Evolutionary conservation across 2,113 vertebrate genomes (phyloP).

Genomic region (Plecturocebus donacophilus): DNA sequence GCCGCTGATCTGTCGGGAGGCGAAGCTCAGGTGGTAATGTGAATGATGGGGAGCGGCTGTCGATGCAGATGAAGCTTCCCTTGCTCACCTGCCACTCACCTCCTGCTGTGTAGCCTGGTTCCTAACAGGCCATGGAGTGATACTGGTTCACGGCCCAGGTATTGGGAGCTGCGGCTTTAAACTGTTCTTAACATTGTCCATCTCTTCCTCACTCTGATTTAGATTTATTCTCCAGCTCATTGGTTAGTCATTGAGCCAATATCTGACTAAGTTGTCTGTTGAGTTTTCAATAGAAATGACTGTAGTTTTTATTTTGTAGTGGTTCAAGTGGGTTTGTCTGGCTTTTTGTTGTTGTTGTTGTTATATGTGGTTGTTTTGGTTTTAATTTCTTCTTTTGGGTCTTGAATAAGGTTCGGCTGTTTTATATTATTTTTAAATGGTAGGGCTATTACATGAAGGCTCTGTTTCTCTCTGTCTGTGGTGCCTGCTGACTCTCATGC

Average conservation of each 20-base stretch:
- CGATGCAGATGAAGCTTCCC: too few species aligned
- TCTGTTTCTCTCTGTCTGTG: not conserved
- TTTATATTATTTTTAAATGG: not conserved
- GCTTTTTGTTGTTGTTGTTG: not conserved
- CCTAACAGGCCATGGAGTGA: too few species aligned
- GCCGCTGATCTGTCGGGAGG: too few species aligned
- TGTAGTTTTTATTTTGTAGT: not conserved
- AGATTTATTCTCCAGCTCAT: not conserved
- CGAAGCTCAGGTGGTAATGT: too few species aligned
- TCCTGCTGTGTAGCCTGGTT: too few species aligned
- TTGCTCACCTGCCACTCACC: too few species aligned
- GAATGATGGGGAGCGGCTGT: too few species aligned
- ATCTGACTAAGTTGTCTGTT: not conserved
- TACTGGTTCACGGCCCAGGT: too few species aligned
- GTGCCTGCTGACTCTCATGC: fast-evolving
- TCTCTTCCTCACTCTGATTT: not conserved
- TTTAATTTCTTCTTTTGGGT: not conserved
- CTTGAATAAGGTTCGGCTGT: not conserved
- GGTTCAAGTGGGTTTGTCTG: not conserved
- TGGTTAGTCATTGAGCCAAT: not conserved
- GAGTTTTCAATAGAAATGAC: not conserved
- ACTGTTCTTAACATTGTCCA: too few species aligned
- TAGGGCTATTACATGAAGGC: not conserved
- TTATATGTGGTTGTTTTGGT: not conserved
- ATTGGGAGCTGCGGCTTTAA: not conserved